Percentiles rank a stretch among this genome's conserved stretches.
phyloP scores from a whole-genome alignment of 2,888 invertebrate genomes.

The Conistra vaccinii region DNA sequence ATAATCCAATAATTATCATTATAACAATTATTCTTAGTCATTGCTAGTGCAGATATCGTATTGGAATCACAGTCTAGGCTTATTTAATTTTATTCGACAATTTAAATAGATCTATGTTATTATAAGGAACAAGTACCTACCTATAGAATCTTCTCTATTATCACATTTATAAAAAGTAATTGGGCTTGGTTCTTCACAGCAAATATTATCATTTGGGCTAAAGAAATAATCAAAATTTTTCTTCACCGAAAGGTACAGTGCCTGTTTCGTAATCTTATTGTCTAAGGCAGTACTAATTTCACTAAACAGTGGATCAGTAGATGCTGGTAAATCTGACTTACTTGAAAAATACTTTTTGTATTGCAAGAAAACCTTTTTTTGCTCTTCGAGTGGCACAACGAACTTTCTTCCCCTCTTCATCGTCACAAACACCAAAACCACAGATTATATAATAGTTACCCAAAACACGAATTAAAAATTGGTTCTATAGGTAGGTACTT shows the following conservation, averaged over 20 bases:
- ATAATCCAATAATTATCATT: too few species aligned
- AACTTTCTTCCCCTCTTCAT: conserved; percentile 50
- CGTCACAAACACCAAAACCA: conserved; percentile 34
- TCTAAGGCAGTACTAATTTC: conserved; percentile 36
- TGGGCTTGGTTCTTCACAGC: background rate
- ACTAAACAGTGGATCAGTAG: conserved; percentile 45
- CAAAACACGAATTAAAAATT: conserved; percentile 31
- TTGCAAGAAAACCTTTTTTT: conserved; percentile 42
- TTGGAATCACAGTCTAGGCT: too few species aligned
- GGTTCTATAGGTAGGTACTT: conserved; percentile 27
- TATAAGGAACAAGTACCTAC: too few species aligned
- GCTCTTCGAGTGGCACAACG: conserved; percentile 40
- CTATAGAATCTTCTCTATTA: background rate
- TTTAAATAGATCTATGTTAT: too few species aligned
- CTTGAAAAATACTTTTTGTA: conserved; percentile 42
- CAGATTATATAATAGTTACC: too few species aligned
- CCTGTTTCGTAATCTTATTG: conserved; percentile 46
- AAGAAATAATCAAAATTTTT: conserved; percentile 46
- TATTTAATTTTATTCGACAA: too few species aligned
- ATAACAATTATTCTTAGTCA: too few species aligned
- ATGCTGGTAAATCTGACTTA: conserved; percentile 38
- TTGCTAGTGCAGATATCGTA: too few species aligned
- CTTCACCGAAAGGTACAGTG: conserved; percentile 41
- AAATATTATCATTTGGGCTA: background rate
- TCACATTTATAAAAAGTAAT: background rate